Conservation (phyloP, 2,113 vertebrate species). For the Thinocorus orbignyianus region DNA sequence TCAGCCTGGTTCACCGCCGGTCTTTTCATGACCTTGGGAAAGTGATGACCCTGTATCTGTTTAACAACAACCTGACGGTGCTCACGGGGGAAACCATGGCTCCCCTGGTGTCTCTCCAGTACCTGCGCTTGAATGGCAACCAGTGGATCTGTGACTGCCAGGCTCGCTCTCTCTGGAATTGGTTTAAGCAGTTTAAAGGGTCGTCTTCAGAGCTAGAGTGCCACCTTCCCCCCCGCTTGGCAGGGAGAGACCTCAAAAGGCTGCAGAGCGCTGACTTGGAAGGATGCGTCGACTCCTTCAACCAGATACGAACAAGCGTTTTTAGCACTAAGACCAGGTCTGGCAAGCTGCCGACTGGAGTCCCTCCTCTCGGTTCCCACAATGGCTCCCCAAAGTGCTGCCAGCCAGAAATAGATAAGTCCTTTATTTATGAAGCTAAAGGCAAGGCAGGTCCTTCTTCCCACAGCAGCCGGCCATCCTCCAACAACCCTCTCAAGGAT, state of each 20-base stretch:
- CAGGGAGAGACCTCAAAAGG: slow-evolving; percentile 87
- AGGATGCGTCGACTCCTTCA: slow-evolving; percentile 81
- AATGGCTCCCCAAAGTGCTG: slow-evolving; percentile 84
- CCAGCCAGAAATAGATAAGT: slow-evolving; percentile 88
- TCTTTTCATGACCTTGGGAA: slow-evolving; percentile 92
- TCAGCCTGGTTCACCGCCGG: slow-evolving; percentile 83
- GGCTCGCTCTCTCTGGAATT: slow-evolving; percentile 92
- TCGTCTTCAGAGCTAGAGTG: slow-evolving; percentile 95
- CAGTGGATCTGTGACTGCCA: slow-evolving; percentile 98
- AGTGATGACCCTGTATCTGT: slow-evolving; percentile 92
- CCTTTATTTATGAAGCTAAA: slow-evolving; percentile 88
- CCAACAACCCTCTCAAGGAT: slow-evolving; percentile 87
- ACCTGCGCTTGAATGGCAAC: slow-evolving; percentile 94
- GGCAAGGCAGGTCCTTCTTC: slow-evolving; percentile 75
- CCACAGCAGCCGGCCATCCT: slow-evolving; percentile 84
- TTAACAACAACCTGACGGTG: slow-evolving; percentile 93
- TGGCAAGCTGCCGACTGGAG: slow-evolving; percentile 77
- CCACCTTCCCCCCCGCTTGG: slow-evolving; percentile 81
- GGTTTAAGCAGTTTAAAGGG: slow-evolving; percentile 95
- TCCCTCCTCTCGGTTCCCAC: slow-evolving; percentile 70
- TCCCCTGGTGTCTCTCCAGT: slow-evolving; percentile 88
- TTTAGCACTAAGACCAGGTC: slow-evolving; percentile 82
- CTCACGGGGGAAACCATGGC: slow-evolving; percentile 89
- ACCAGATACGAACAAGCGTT: slow-evolving; percentile 82
- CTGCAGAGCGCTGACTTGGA: slow-evolving; percentile 86